phyloP scores from a whole-genome alignment of 2,113 vertebrate species.

The Pseudorhombus dupliciocellatus region DNA sequence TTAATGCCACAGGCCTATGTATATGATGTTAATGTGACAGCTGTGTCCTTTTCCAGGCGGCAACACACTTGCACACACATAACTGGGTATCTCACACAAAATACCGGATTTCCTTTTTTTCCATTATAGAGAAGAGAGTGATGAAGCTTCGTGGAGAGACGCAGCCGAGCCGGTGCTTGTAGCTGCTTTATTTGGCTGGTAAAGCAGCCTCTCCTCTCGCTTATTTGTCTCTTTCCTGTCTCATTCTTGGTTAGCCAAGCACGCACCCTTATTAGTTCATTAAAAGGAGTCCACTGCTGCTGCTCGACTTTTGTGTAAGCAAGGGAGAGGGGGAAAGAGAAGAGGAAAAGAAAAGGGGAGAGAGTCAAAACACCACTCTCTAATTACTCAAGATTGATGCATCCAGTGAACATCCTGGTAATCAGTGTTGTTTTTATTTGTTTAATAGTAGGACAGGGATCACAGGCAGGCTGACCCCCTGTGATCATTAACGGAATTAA shows the following conservation, averaged over 20 bases:
- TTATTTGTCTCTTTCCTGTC: slow-evolving; percentile 70
- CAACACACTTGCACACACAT: slow-evolving; percentile 20
- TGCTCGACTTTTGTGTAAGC: slow-evolving; percentile 54
- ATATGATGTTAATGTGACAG: slow-evolving; percentile 71
- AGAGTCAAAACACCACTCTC: slow-evolving; percentile 67
- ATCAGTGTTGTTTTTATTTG: slow-evolving; percentile 81
- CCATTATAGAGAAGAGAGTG: slow-evolving; percentile 27
- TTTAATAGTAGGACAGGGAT: slow-evolving; percentile 77
- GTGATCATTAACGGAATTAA: slow-evolving; percentile 78
- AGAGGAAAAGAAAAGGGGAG: slow-evolving; percentile 50
- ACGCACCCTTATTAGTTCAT: slow-evolving; percentile 73
- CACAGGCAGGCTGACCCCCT: slow-evolving; percentile 72
- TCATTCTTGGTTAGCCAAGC: slow-evolving; percentile 73
- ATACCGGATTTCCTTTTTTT: slow-evolving; percentile 13
- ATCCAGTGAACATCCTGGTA: slow-evolving; percentile 73
- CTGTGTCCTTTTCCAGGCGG: slow-evolving; percentile 67
- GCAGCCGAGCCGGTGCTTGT: slow-evolving; percentile 35
- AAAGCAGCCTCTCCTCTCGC: slow-evolving; percentile 41
- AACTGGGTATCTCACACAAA: slow-evolving; percentile 16
- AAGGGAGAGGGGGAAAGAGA: slow-evolving; percentile 31
- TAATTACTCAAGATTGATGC: slow-evolving; percentile 79
- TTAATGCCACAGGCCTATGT: slow-evolving; percentile 62
- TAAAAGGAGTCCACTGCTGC: slow-evolving; percentile 58
- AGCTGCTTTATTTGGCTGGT: slow-evolving; percentile 59
- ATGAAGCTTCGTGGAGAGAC: slow-evolving; percentile 34